These are phyloP conservation scores for Ciconia boyciana DNA, from an alignment of 2,113 vertebrate species.

Conservation along the genomic window DNA sequence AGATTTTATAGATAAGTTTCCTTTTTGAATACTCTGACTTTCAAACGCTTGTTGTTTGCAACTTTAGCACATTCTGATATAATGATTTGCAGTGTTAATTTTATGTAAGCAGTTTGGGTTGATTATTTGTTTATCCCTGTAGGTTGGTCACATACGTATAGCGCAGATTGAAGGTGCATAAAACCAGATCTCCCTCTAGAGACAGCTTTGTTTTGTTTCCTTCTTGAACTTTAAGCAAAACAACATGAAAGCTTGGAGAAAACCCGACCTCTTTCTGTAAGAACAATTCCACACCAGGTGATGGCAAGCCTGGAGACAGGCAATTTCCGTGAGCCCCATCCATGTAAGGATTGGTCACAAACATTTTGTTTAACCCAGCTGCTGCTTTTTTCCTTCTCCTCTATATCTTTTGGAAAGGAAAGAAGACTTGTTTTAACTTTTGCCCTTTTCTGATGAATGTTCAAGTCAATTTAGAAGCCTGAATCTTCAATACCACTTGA, in stretches of 20 bases:
- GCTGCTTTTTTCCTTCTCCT: not conserved
- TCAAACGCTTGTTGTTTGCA: not conserved
- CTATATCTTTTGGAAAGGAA: not conserved
- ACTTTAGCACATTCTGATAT: not conserved
- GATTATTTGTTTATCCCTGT: not conserved
- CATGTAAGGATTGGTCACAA: not conserved
- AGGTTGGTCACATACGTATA: not conserved
- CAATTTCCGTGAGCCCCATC: not conserved
- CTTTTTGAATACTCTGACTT: not conserved
- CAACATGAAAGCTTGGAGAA: not conserved
- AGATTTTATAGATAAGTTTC: not conserved
- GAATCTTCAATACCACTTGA: not conserved
- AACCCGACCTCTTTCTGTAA: not conserved
- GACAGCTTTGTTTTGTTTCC: not conserved
- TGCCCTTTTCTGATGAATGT: not conserved
- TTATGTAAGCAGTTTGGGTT: not conserved
- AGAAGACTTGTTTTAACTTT: not conserved
- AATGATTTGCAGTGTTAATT: not conserved
- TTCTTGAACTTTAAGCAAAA: not conserved
- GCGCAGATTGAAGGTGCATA: not conserved
- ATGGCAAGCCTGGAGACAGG: not conserved
- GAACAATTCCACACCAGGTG: not conserved
- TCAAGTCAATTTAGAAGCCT: not conserved
- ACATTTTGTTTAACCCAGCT: not conserved
- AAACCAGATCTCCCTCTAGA: not conserved